These are phyloP conservation scores for Pogonophryne albipinna DNA, from an alignment of 2,797 vertebrate genomes.

Conservation along the genomic window DNA sequence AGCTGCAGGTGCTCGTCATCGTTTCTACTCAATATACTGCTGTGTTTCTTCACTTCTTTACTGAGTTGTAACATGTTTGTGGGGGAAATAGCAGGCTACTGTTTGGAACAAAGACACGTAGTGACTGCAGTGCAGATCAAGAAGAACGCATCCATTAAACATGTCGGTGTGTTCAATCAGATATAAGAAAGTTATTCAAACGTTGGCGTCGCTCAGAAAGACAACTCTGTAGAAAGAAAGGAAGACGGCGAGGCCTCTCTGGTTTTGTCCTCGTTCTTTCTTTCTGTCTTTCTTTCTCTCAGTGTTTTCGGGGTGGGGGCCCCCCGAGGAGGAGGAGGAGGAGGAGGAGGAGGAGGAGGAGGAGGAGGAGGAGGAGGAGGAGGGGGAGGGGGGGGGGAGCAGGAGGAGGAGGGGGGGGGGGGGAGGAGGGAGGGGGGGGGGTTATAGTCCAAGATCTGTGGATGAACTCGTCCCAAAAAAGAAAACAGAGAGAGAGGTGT, in stretches of 20 bases:
- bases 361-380: no score
- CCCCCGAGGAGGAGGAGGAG: neutral
- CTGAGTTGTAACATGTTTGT: neutral
- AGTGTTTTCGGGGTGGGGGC: conserved; percentile 46
- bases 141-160: no score
- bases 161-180: no score
- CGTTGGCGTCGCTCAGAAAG: conserved; percentile 37
- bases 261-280: conserved; percentile 63
- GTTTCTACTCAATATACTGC: neutral
- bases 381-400: no score
- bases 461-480: conserved; percentile 14
- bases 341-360: no score
- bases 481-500: no score
- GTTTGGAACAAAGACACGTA: no score
- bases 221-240: conserved; percentile 51
- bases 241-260: conserved; percentile 67
- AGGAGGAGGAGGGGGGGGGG: no score
- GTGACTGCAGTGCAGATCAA: no score
- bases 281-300: conserved; percentile 57
- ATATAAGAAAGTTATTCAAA: conserved; percentile 62
- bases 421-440: conserved; percentile 37
- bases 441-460: conserved; percentile 37
- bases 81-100: no score
- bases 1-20: neutral
- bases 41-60: neutral